A percentile compares a stretch with the other conserved stretches of the same genome.
phyloP scores from a whole-genome alignment of 2,113 vertebrate species.

The Siniperca chuatsi region DNA sequence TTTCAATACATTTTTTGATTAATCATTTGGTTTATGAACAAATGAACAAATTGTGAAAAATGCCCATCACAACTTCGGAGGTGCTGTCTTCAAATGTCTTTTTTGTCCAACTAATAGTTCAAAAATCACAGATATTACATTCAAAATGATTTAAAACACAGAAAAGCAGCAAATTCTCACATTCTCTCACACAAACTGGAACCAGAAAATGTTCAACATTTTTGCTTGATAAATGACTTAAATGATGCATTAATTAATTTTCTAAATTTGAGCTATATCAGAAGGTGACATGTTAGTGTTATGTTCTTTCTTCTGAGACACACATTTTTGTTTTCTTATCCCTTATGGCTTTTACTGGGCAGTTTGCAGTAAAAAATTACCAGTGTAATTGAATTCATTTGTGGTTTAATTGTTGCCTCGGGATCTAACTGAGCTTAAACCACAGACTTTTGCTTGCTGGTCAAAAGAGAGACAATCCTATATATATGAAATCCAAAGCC shows the following conservation, averaged over 20 bases:
- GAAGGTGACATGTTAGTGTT: neutral
- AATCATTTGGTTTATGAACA: neutral
- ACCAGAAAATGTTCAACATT: neutral
- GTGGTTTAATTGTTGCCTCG: constrained; percentile 11
- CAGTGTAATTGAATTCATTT: neutral
- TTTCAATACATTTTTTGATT: too few species aligned
- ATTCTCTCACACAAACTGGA: too few species aligned
- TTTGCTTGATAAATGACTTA: neutral
- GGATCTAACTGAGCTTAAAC: constrained; percentile 7
- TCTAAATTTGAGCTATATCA: neutral
- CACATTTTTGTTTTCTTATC: neutral
- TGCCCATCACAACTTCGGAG: neutral
- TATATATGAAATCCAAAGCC: neutral
- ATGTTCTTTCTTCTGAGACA: neutral
- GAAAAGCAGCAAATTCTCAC: too few species aligned
- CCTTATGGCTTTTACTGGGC: constrained; percentile 6
- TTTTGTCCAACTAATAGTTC: neutral
- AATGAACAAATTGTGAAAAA: neutral
- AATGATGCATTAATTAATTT: too few species aligned
- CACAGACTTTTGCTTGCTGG: neutral
- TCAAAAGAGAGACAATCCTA: constrained; percentile 1
- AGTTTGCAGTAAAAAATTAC: neutral
- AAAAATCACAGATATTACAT: neutral
- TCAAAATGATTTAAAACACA: too few species aligned
- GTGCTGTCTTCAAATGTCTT: neutral